These are phyloP conservation scores for Aeoliscus strigatus DNA, from an alignment of 2,797 vertebrate species.

Conservation along the genomic window DNA sequence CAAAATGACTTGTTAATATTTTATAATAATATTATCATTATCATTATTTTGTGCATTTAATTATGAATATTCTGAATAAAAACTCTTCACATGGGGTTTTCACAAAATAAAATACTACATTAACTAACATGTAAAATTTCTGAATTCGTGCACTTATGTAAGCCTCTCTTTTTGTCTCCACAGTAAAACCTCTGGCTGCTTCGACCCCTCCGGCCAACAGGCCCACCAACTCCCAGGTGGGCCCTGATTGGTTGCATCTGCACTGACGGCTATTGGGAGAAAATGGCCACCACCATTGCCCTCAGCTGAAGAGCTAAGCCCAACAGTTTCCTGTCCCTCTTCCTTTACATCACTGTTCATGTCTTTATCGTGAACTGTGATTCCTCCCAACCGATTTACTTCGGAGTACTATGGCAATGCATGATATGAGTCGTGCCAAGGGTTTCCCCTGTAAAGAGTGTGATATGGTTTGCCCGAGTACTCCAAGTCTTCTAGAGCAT, in stretches of 20 bases:
- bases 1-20: no score
- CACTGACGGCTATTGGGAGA: constrained; percentile 40
- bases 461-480: constrained; percentile 78
- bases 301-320: constrained; percentile 68
- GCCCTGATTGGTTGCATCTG: constrained; percentile 60
- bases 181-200: constrained; percentile 63
- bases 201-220: constrained; percentile 56
- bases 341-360: constrained; percentile 66
- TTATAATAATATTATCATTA: no score
- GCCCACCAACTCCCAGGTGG: constrained; percentile 51
- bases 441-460: constrained; percentile 80
- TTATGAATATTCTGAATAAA: no score
- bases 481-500: constrained; percentile 79
- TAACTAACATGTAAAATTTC: no score
- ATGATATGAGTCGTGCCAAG: constrained; percentile 80
- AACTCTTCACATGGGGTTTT: no score
- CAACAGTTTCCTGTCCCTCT: constrained; percentile 41
- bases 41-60: no score
- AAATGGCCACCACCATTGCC: constrained; percentile 54
- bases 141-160: no score
- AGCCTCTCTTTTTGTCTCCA: constrained; percentile 12
- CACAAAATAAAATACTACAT: no score
- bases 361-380: constrained; percentile 65
- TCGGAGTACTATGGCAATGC: constrained; percentile 79
- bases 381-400: constrained; percentile 52